Evolutionary conservation across 2,888 invertebrate species (phyloP).

Genomic region (Cepaea hortensis): DNA sequence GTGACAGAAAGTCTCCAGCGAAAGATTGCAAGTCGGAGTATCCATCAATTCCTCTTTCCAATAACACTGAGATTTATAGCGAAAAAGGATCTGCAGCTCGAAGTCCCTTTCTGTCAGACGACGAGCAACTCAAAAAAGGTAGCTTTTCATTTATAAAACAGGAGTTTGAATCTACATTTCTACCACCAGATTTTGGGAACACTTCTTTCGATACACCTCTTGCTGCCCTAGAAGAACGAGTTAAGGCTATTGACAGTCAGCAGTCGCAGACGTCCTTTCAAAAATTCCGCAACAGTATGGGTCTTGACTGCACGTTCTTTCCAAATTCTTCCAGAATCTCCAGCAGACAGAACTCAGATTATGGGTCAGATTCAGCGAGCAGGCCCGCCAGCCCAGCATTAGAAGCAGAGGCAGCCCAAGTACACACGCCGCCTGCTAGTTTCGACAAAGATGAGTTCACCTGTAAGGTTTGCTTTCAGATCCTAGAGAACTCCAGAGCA

Average conservation of each 20-base stretch:
- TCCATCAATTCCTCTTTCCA: constrained; percentile 20
- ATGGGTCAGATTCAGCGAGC: constrained; percentile 36
- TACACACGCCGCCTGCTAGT: constrained; percentile 53
- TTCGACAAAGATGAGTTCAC: constrained; percentile 62
- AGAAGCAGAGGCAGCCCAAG: neutral
- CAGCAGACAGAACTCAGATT: constrained; percentile 48
- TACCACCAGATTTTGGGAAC: constrained; percentile 38
- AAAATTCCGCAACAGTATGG: constrained; percentile 55
- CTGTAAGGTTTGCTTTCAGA: constrained; percentile 90
- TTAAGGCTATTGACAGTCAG: constrained; percentile 81
- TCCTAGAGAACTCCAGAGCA: constrained; percentile 96
- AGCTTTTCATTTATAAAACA: neutral
- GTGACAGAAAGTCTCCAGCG: constrained; percentile 12
- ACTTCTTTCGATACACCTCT: constrained; percentile 82
- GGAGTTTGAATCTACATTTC: constrained; percentile 31
- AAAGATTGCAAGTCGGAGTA: constrained; percentile 46
- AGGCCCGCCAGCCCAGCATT: neutral
- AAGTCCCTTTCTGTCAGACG: neutral
- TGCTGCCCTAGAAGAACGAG: constrained; percentile 87
- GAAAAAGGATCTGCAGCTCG: neutral
- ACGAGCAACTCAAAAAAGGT: neutral
- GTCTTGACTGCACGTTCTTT: constrained; percentile 46
- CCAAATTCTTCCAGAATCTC: constrained; percentile 42
- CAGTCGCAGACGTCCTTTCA: constrained; percentile 59
- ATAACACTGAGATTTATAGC: neutral